These are phyloP conservation scores for Ancistrus triradiatus DNA, from an alignment of 2,113 vertebrate species.

Conservation along the genomic window DNA sequence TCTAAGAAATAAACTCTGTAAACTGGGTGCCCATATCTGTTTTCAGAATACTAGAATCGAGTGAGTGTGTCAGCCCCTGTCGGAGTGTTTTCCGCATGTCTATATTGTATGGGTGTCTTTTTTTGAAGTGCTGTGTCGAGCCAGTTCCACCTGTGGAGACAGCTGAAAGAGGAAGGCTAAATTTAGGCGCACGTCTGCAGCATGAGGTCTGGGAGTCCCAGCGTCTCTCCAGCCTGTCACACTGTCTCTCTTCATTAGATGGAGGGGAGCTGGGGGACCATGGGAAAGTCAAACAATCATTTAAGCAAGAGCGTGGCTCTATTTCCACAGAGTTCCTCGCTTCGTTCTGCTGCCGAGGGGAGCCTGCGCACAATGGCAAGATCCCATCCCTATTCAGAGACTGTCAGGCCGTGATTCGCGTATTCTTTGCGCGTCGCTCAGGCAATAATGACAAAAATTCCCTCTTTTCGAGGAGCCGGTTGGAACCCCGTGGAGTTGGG, in stretches of 20 bases:
- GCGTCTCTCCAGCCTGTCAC: conserved; percentile 39
- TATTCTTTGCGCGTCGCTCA: conserved; percentile 45
- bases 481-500: conserved; percentile 24
- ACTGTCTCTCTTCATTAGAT: conserved; percentile 48
- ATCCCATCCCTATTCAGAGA: conserved; percentile 28
- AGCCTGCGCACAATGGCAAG: conserved; percentile 35
- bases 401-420: conserved; percentile 40
- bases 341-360: conserved; percentile 20
- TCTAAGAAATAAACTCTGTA: too few species aligned
- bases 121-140: conserved; percentile 21
- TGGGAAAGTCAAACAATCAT: conserved; percentile 49
- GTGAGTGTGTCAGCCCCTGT: background rate
- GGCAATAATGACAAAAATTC: conserved; percentile 41
- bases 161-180: conserved; percentile 39
- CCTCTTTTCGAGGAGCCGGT: conserved; percentile 26
- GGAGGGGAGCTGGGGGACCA: conserved; percentile 33
- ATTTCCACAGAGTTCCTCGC: conserved; percentile 27
- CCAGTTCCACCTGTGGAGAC: conserved; percentile 38
- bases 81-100: conserved; percentile 10
- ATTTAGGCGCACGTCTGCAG: conserved; percentile 39
- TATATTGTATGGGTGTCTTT: background rate
- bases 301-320: conserved; percentile 38
- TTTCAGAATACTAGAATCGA: too few species aligned
- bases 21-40: too few species aligned
- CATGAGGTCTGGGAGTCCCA: conserved; percentile 18